A percentile compares a stretch with the other conserved stretches of the same genome.
phyloP scores from a whole-genome alignment of 1,140 invertebrate species.

The Zaprionus gabonicus region DNA sequence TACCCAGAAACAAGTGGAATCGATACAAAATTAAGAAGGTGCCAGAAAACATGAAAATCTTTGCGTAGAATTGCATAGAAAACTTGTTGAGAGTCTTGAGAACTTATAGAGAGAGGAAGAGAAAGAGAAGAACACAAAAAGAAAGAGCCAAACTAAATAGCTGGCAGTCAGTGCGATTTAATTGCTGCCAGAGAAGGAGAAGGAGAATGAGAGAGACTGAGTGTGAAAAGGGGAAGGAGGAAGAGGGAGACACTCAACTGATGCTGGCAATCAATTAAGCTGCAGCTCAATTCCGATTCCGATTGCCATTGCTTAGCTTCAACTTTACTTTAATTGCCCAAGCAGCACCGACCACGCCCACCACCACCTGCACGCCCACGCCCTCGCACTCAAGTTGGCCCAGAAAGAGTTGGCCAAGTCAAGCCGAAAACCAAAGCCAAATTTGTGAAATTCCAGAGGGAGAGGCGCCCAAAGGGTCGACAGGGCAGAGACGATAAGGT shows the following conservation, averaged over 20 bases:
- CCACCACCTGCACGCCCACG: constrained; percentile 10
- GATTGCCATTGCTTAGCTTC: constrained; percentile 48
- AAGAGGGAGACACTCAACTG: background rate
- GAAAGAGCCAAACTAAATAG: background rate
- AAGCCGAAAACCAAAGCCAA: constrained; percentile 31
- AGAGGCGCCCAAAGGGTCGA: background rate
- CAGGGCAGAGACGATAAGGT: too few relatives aligned
- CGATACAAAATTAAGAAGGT: background rate
- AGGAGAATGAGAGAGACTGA: background rate
- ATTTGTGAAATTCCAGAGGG: constrained; percentile 28
- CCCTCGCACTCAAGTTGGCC: background rate
- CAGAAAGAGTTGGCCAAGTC: constrained; percentile 5
- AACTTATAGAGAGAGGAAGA: background rate
- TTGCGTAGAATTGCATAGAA: too few relatives aligned
- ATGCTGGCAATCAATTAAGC: constrained; percentile 63
- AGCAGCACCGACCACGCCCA: background rate
- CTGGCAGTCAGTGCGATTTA: background rate
- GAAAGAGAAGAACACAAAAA: background rate
- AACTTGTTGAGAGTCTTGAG: background rate
- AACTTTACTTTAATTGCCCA: constrained; percentile 58
- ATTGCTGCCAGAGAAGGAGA: background rate
- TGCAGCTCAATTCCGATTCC: constrained; percentile 57
- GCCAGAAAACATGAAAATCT: background rate
- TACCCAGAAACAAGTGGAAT: too few relatives aligned
- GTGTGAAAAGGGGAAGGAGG: background rate